These are phyloP conservation scores for Habroteleia sp. DNA, from an alignment of 2,888 invertebrate genomes.

Conservation along the genomic window DNA sequence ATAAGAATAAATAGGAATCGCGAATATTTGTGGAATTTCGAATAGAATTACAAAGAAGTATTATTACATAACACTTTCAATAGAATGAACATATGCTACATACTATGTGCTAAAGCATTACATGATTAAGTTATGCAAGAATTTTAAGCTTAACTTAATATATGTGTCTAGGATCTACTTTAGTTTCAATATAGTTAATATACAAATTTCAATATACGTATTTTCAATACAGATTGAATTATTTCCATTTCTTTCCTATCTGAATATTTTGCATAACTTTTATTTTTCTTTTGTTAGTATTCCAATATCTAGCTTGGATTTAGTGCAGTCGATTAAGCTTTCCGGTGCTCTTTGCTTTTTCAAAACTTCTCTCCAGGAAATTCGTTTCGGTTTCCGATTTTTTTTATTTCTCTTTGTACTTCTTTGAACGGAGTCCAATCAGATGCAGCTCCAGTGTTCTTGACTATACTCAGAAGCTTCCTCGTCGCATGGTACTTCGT, in stretches of 20 bases:
- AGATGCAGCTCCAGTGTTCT: slow-evolving; percentile 43
- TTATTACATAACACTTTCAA: no score
- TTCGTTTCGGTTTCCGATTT: slow-evolving; percentile 40
- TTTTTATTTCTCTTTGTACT: slow-evolving; percentile 27
- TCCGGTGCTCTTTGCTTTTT: slow-evolving; percentile 27
- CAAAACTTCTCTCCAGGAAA: slow-evolving; percentile 27
- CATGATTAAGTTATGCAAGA: no score
- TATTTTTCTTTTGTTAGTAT: slow-evolving; percentile 37
- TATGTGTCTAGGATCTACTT: no score
- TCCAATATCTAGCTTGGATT: slow-evolving; percentile 27
- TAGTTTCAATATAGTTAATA: background rate
- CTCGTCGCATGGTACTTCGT: slow-evolving; percentile 15
- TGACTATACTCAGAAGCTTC: slow-evolving; percentile 32
- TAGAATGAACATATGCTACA: no score
- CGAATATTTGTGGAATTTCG: no score
- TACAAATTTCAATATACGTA: slow-evolving; percentile 1
- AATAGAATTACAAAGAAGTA: no score
- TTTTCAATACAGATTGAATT: slow-evolving; percentile 6
- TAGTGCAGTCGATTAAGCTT: slow-evolving; percentile 33
- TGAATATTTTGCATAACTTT: slow-evolving; percentile 30
- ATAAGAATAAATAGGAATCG: no score
- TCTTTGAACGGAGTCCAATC: slow-evolving; percentile 42
- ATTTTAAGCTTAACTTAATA: no score
- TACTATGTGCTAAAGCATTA: no score
- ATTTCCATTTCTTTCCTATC: slow-evolving; percentile 9